Evolutionary conservation across 1,140 invertebrate species (phyloP).

Genomic region (Psilanteris sp.): DNA sequence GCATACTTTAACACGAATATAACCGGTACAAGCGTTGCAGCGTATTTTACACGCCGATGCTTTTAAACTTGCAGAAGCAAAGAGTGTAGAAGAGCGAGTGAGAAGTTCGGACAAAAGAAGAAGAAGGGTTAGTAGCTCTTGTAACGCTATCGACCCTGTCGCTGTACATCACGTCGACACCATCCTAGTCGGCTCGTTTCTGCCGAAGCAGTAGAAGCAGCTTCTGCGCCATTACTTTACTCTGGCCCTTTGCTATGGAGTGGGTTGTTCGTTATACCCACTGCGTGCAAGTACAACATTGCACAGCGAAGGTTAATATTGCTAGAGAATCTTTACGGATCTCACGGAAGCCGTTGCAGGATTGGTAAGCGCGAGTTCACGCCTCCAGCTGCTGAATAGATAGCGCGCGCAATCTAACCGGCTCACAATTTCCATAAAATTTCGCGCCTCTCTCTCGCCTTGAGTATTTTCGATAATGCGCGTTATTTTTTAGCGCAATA

Average conservation of each 20-base stretch:
- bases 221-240: constrained; percentile 77
- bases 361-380: constrained; percentile 57
- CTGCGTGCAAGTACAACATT: constrained; percentile 30
- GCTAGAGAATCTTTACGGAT: constrained; percentile 49
- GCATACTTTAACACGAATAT: constrained; percentile 52
- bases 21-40: constrained; percentile 52
- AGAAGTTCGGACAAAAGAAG: constrained; percentile 47
- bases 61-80: constrained; percentile 43
- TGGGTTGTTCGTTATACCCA: constrained; percentile 45
- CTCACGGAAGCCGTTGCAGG: constrained; percentile 58
- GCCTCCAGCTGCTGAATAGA: constrained; percentile 48
- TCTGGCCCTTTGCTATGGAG: constrained; percentile 44
- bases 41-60: constrained; percentile 58
- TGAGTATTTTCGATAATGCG: constrained; percentile 5
- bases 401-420: constrained; percentile 28
- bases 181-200: constrained; percentile 74
- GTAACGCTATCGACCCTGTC: constrained; percentile 80
- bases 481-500: too few species aligned
- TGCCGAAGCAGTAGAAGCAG: constrained; percentile 71
- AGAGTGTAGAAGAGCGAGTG: constrained; percentile 16
- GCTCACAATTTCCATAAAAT: constrained; percentile 38
- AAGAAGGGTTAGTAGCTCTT: constrained; percentile 79
- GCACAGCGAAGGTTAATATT: constrained; percentile 46
- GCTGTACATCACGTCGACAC: constrained; percentile 80
- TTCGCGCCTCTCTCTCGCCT: constrained; percentile 1